These are phyloP conservation scores for Homalodisca vitripennis DNA, from an alignment of 1,140 invertebrate species.

Conservation along the genomic window DNA sequence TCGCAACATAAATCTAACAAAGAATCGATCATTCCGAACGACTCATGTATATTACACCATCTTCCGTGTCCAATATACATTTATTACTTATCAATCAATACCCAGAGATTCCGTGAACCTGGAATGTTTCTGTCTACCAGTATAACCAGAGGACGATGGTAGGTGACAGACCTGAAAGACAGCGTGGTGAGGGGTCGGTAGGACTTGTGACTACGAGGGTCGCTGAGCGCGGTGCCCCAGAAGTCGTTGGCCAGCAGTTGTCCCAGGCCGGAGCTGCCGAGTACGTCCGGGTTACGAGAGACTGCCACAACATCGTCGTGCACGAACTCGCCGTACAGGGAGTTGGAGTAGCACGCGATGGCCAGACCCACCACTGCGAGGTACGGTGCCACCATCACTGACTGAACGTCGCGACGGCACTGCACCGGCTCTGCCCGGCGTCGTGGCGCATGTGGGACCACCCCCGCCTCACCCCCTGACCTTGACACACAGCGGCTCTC, in stretches of 20 bases:
- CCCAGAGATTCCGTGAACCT: no score
- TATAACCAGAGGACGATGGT: no score
- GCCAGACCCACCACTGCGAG: slow-evolving; percentile 62
- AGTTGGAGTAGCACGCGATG: slow-evolving; percentile 73
- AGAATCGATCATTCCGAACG: no score
- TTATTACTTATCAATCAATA: no score
- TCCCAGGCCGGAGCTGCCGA: slow-evolving; percentile 61
- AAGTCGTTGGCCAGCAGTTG: slow-evolving; percentile 83
- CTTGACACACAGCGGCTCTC: slow-evolving; percentile 3
- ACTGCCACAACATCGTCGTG: slow-evolving; percentile 91
- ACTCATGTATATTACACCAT: no score
- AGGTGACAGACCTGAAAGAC: slow-evolving; percentile 67
- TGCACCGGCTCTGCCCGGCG: not conserved
- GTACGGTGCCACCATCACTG: slow-evolving; percentile 48
- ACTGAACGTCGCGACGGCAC: not conserved
- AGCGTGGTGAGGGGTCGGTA: slow-evolving; percentile 76
- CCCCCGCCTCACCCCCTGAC: not conserved
- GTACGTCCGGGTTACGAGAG: slow-evolving; percentile 79
- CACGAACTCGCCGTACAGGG: slow-evolving; percentile 80
- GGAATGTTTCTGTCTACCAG: no score
- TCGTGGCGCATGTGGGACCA: not conserved
- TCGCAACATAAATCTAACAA: no score
- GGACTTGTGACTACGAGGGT: slow-evolving; percentile 73
- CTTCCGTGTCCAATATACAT: no score
- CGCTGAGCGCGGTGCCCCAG: slow-evolving; percentile 90